Conservation (phyloP, 2,888 invertebrate species). For the Nasonia oneida region DNA sequence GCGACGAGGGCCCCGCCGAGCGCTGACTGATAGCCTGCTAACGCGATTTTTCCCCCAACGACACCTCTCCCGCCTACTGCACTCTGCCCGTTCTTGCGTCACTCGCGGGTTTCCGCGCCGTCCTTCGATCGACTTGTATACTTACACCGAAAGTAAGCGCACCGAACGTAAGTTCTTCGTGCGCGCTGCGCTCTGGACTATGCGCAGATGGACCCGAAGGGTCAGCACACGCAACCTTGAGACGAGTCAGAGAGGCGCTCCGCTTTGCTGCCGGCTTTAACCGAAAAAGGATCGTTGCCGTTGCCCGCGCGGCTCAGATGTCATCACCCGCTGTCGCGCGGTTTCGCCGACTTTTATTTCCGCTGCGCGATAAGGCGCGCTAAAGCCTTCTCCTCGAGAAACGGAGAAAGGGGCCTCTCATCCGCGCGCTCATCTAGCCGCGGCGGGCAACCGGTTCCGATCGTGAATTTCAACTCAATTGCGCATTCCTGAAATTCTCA, state of each 20-base stretch:
- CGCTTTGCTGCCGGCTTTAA: constrained; percentile 27
- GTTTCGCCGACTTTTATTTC: neutral
- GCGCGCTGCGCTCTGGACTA: constrained; percentile 18
- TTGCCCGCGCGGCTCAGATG: constrained; percentile 41
- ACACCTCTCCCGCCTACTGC: too few relatives aligned
- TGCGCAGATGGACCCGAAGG: constrained; percentile 42
- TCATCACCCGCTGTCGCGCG: constrained; percentile 11
- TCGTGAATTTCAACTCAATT: constrained; percentile 39
- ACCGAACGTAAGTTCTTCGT: constrained; percentile 23
- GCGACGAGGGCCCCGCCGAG: neutral
- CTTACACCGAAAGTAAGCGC: neutral
- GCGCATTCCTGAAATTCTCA: constrained; percentile 50
- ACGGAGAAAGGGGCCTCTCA: neutral
- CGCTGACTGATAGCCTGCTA: constrained; percentile 22
- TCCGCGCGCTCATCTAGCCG: neutral
- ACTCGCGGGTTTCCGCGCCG: neutral
- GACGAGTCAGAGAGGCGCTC: neutral
- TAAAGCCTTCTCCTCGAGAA: neutral
- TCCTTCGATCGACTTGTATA: neutral
- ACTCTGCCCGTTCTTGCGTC: too few relatives aligned
- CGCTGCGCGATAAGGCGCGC: neutral
- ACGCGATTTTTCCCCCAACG: constrained; percentile 7
- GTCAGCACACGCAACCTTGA: neutral
- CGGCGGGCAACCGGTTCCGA: constrained; percentile 44
- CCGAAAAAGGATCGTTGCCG: constrained; percentile 53